These are phyloP conservation scores for Leucopsar rothschildi DNA, from an alignment of 2,113 vertebrate genomes.

Conservation along the genomic window DNA sequence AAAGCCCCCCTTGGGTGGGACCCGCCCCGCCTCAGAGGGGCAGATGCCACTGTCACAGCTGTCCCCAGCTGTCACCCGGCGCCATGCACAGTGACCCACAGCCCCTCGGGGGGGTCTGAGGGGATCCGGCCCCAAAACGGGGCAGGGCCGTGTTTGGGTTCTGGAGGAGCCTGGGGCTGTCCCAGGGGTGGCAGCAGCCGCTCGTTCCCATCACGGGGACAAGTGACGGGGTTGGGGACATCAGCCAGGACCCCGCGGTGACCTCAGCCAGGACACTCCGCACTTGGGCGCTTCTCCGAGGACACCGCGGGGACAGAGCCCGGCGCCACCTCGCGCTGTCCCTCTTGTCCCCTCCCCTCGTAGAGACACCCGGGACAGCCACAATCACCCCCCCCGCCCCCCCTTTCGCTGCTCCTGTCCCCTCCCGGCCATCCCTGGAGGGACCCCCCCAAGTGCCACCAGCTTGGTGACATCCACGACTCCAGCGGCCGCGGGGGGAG, in stretches of 20 bases:
- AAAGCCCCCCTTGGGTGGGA: not conserved
- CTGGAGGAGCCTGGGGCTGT: not conserved
- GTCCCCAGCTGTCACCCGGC: not conserved
- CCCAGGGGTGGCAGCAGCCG: rapidly evolving
- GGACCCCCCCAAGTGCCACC: rapidly evolving
- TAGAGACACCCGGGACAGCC: not conserved
- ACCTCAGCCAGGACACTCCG: not conserved
- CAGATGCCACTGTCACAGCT: not conserved
- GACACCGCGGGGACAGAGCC: not conserved
- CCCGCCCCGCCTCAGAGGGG: not conserved
- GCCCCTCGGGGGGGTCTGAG: no score
- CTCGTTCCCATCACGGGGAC: not conserved
- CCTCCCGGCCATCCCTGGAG: not conserved
- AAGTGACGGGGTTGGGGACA: not conserved
- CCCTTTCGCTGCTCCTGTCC: not conserved
- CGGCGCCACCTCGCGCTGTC: not conserved
- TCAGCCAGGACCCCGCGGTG: not conserved
- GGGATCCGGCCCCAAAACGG: not conserved
- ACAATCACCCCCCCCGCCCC: not conserved
- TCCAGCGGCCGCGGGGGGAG: not conserved
- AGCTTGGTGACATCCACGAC: rapidly evolving
- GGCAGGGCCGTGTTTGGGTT: not conserved
- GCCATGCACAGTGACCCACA: rapidly evolving
- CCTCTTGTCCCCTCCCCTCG: not conserved
- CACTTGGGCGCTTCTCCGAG: not conserved